Evolutionary conservation across 92 coral and sea anemone genomes (phyloP), one percentile per base, ranked within the genome.

Genomic region (Parazoanthus swiftii): DNA sequence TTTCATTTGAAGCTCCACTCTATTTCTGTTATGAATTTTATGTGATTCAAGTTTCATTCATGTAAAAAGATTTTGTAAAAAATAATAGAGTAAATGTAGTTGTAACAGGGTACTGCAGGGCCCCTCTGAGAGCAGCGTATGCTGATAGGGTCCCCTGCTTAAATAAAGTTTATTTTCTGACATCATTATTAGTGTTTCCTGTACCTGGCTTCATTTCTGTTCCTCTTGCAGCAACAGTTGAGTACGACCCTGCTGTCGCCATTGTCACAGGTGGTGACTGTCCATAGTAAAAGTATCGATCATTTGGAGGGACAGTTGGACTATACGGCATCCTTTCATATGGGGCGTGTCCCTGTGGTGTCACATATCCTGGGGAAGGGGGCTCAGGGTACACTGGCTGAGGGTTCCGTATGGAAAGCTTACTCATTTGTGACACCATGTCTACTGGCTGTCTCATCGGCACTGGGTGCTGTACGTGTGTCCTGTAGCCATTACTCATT

Each of bases 381-480:
- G 82, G 77, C 18, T 85, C 86, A 0, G 91, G 82, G 43, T 85
- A 89, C 85, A 65, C 79, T 10, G 91, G 67, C 37, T 86, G 88
- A 66, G 85, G 92, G 59, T 90, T 46, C 35, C 88, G 93, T 39
- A 95, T n/a, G 25, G 91, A 67, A 90, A 93, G 85, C 58, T 95
- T 95, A 73, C 88, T 95, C 90, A 95, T 91, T 51, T 94, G 88
- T 81, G 91, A 93, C 5, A 89, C 74, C 37, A 95, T 58, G 51
- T 91, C 72, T 54, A 92, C 63, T 48, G 93, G 89, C 86, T 91
- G 77, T 83, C 94, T 54, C 93, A 85, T 48, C 91, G 74, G 90
- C 70, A 87, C 80, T 66, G 90, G 36, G 66, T 84, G 87, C 67
- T 71, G 87, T 81, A 74, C 37, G 90, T 59, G 92, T 42, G 77